Conservation (phyloP, 1,140 invertebrate genomes). For the Idris sp. region DNA sequence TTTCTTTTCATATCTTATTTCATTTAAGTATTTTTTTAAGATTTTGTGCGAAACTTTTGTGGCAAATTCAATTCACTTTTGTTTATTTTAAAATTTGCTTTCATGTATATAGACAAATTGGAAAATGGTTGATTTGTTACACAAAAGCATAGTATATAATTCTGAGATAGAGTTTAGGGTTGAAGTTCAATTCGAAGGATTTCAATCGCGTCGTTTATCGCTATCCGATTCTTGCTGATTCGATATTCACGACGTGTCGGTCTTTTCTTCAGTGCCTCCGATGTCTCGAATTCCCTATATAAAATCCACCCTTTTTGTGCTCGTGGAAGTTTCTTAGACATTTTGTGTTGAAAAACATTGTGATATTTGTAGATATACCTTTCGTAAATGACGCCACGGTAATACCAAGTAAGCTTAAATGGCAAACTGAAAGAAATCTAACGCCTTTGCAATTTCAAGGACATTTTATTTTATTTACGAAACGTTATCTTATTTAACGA, state of each 20-base stretch:
- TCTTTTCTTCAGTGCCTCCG: conserved; percentile 46
- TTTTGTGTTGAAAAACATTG: conserved; percentile 41
- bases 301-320: conserved; percentile 51
- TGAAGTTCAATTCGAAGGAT: conserved; percentile 59
- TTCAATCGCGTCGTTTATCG: conserved; percentile 73
- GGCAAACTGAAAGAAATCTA: conserved; percentile 21
- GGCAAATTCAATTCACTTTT: no score
- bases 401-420: conserved; percentile 27
- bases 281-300: conserved; percentile 56
- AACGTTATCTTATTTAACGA: conserved; percentile 11
- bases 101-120: not conserved
- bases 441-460: conserved; percentile 28
- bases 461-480: no score
- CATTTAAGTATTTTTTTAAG: no score
- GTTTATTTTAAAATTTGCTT: no score
- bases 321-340: conserved; percentile 37
- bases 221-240: conserved; percentile 68
- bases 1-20: no score
- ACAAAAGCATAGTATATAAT: conserved; percentile 36
- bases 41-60: no score
- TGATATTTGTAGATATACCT: conserved; percentile 39
- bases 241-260: conserved; percentile 70
- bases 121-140: conserved; percentile 19
- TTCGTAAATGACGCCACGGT: conserved; percentile 13
- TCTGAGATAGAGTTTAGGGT: conserved; percentile 39